These are phyloP conservation scores for Motacilla alba DNA, from an alignment of 2,113 vertebrate species.

Conservation along the genomic window DNA sequence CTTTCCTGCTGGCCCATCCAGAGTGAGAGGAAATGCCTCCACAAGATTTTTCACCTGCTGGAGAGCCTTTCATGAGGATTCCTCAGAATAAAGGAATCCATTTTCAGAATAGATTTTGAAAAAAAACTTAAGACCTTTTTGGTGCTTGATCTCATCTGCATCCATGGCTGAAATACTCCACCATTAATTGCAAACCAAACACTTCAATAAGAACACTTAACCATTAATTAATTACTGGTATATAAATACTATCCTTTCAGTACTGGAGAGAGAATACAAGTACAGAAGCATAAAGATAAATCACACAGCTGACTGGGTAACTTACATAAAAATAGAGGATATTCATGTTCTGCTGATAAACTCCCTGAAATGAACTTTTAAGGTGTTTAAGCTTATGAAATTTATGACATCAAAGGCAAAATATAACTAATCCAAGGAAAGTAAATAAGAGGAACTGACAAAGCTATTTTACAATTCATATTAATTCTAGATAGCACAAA, in stretches of 20 bases:
- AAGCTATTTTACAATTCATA: neutral
- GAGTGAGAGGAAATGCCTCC: neutral
- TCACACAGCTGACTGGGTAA: neutral
- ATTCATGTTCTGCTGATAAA: neutral
- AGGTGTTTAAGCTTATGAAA: conserved; percentile 2
- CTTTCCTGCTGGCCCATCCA: neutral
- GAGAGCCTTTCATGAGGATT: neutral
- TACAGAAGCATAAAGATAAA: conserved; percentile 1
- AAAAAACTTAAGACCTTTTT: neutral
- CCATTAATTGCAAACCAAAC: neutral
- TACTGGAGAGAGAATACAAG: neutral
- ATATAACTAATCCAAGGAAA: neutral
- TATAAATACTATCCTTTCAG: neutral
- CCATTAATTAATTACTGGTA: neutral
- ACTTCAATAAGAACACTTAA: neutral
- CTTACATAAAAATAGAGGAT: neutral
- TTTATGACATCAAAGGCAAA: conserved; percentile 27
- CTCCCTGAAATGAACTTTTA: neutral
- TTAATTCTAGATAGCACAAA: conserved; percentile 6
- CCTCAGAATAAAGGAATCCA: neutral
- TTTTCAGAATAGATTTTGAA: neutral
- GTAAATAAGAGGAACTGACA: conserved; percentile 5
- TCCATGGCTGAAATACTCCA: neutral
- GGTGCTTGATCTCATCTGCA: neutral
- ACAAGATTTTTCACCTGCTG: neutral